These are phyloP conservation scores for Drosophila bunnanda DNA, from an alignment of 2,888 invertebrate species.

Conservation along the genomic window DNA sequence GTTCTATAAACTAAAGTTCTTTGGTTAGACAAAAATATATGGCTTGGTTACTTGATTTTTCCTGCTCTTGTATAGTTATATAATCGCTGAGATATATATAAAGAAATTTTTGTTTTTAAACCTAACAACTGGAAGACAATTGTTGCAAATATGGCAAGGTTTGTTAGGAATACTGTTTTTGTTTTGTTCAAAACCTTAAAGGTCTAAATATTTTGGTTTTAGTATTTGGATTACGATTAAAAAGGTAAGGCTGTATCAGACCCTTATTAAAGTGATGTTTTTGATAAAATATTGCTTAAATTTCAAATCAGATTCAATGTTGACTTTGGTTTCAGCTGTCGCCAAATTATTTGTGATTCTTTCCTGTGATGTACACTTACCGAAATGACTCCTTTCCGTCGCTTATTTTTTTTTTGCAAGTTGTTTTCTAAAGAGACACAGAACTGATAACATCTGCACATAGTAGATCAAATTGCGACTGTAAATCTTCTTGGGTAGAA, in stretches of 20 bases:
- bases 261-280: background rate
- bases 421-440: background rate
- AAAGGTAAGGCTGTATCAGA: background rate
- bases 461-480: conserved; percentile 13
- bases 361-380: conserved; percentile 1
- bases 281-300: background rate
- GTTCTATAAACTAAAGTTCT: background rate
- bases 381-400: background rate
- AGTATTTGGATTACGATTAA: background rate
- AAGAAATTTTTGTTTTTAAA: background rate
- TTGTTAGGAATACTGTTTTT: background rate
- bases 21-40: background rate
- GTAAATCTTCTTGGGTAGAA: background rate
- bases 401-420: background rate
- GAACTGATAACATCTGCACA: conserved; percentile 4
- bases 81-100: background rate
- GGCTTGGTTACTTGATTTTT: background rate
- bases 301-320: conserved; percentile 6
- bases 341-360: background rate
- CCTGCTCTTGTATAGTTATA: background rate
- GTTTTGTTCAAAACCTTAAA: background rate
- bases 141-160: background rate
- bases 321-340: conserved; percentile 4
- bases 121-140: background rate
- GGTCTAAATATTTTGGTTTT: background rate